phyloP scores from a whole-genome alignment of 37 sponge, comb jelly and placozoan species.

The Bolinopsis microptera region DNA sequence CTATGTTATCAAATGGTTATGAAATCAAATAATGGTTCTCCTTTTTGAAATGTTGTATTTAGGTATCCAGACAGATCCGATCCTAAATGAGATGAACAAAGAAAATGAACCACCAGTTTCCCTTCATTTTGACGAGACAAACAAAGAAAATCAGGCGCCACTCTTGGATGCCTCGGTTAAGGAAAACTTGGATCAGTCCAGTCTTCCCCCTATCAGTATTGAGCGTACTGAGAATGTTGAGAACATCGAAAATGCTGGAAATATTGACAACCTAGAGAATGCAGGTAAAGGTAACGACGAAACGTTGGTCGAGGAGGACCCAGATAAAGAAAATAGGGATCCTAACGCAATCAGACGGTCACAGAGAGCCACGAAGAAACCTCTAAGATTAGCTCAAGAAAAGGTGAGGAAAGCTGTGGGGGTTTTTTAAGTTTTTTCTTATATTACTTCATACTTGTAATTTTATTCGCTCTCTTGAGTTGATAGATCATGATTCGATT shows the following conservation, averaged over 20 bases:
- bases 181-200: not conserved
- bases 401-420: not conserved
- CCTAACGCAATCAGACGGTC: slow-evolving; percentile 37
- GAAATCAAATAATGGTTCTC: too few relatives aligned
- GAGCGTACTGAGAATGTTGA: not conserved
- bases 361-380: not conserved
- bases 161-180: not conserved
- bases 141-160: not conserved
- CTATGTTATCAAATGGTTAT: too few relatives aligned
- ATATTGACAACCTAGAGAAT: not conserved
- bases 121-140: not conserved
- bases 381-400: not conserved
- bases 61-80: not conserved
- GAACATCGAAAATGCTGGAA: not conserved
- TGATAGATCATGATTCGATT: too few relatives aligned
- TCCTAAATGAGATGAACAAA: slow-evolving; percentile 35
- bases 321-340: slow-evolving; percentile 44
- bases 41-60: too few relatives aligned
- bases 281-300: not conserved
- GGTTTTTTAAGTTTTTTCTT: too few relatives aligned
- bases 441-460: too few relatives aligned
- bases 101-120: not conserved
- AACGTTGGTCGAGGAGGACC: not conserved
- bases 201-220: not conserved
- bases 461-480: too few relatives aligned